Base-by-base conservation (phyloP, 2,113 vertebrate species). In the Corapipo altera region DNA sequence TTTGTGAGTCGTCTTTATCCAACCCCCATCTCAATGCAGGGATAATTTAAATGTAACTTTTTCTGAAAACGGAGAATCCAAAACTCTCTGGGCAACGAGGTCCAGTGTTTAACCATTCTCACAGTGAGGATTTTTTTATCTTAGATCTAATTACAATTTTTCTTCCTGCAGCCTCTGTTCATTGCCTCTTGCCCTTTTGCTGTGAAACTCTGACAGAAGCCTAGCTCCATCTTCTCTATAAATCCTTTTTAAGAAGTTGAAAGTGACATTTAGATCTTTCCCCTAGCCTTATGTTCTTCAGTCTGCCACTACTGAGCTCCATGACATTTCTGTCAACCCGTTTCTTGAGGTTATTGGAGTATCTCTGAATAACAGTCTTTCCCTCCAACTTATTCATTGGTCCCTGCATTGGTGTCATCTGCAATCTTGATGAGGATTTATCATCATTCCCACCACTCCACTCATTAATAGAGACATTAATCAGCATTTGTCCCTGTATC, bases 201-300 rank as follows among this genome's bases (percentile, higher is more conserved):
- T 88, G 73, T 75, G 81, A 84, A 91, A 59, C 18, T 58, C 90
- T 93, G 73, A 91, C 73, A 90, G 67, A 88, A 88, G 70, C 76
- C 83, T 92, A 91, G 58, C 64, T 93, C 62, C 54, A 52, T 83
- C 49, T 92, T 88, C 58, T 79, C 58, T 76, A 79, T 76, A 96
- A 96, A 93, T 93, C 76, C 64, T 69, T 79, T 90, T 73, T 70
- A 96, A 90, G 88, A 79, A 93, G 86, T 83, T 76, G 58, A 95
- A 96, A 88, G 72, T 86, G 86, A 93, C 89, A 91, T 96, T 95
- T 96, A 96, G 89, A 61, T 88, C 33, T 83, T 83, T 83, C 58
- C 62, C 12, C 41, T 48, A 64, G 79, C 83, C 75, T 93, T 93
- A 83, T 73, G 83, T 91, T 96, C 83, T 93, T 73, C 91, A 88